Percentiles rank a stretch among this genome's conserved stretches.
Conservation (phyloP, 35 echinoderm and acorn worm species). For the Ptychodera flava region DNA sequence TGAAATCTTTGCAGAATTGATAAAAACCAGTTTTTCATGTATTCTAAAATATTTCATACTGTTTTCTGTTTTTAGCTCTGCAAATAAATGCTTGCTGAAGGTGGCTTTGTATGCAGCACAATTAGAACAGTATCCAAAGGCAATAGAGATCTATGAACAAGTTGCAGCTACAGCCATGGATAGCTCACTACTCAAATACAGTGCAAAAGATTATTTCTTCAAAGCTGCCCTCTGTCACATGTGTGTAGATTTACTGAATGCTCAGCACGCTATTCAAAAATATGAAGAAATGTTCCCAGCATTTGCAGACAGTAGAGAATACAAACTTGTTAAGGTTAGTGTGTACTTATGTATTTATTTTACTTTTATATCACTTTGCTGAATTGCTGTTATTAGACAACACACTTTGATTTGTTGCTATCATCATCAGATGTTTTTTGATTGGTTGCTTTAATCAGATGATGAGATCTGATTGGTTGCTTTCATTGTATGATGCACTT, state of each 20-base stretch:
- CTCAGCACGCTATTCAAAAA: constrained; percentile 71
- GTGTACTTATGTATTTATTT: background rate
- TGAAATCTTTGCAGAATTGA: no score
- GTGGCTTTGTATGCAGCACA: constrained; percentile 91
- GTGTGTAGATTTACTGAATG: constrained; percentile 93
- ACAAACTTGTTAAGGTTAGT: constrained; percentile 84
- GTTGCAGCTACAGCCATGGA: constrained; percentile 69
- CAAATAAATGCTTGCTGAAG: constrained; percentile 97
- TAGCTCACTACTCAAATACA: constrained; percentile 75
- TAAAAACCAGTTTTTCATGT: no score
- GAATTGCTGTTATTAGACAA: no score
- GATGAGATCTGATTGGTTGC: no score
- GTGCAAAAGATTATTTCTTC: constrained; percentile 98
- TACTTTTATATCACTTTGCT: no score
- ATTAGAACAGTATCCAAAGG: constrained; percentile 70
- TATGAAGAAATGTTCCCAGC: constrained; percentile 80
- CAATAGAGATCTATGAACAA: constrained; percentile 75
- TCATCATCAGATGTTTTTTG: no score
- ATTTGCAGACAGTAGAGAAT: constrained; percentile 87
- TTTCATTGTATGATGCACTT: no score
- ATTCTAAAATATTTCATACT: no score
- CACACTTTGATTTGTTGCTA: no score
- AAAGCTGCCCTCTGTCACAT: constrained; percentile 96
- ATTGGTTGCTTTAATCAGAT: no score
- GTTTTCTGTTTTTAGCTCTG: constrained; percentile 83